Percentiles rank a stretch among this genome's conserved stretches.
Conservation (phyloP, 2,113 vertebrate genomes). For the Myotis davidii region DNA sequence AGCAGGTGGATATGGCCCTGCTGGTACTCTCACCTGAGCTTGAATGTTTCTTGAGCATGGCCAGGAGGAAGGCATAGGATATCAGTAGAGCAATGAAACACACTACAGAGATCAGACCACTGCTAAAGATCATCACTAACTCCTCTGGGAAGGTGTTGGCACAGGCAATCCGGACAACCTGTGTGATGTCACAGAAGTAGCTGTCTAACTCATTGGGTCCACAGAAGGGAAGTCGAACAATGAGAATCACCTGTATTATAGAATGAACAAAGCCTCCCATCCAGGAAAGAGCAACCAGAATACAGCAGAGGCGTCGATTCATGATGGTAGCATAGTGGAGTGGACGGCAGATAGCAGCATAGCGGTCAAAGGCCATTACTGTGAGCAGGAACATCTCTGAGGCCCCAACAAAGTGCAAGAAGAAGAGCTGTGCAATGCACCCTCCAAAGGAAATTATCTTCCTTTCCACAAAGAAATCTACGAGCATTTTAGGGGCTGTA, state of each 20-base stretch:
- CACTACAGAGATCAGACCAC: conserved; percentile 79
- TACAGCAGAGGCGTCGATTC: conserved; percentile 74
- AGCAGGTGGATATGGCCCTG: conserved; percentile 78
- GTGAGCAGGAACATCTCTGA: conserved; percentile 84
- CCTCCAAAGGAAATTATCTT: conserved; percentile 84
- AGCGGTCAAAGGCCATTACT: conserved; percentile 87
- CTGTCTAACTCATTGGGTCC: conserved; percentile 78
- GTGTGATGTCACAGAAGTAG: conserved; percentile 82
- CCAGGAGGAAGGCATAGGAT: conserved; percentile 75
- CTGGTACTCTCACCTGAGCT: conserved; percentile 63
- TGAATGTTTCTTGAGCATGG: conserved; percentile 74
- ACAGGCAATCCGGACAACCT: conserved; percentile 79
- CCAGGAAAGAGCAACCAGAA: conserved; percentile 82
- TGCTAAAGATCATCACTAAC: conserved; percentile 81
- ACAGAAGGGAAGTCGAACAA: conserved; percentile 77
- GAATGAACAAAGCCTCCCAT: conserved; percentile 78
- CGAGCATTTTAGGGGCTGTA: conserved; percentile 87
- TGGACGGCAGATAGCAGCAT: conserved; percentile 84
- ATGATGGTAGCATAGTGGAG: conserved; percentile 84
- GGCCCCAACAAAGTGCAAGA: conserved; percentile 76
- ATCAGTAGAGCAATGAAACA: conserved; percentile 79
- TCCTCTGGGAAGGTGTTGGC: conserved; percentile 73
- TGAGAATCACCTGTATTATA: conserved; percentile 74
- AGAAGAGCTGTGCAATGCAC: conserved; percentile 86
- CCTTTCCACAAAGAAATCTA: conserved; percentile 81